Evolutionary conservation across 2,797 vertebrate species (phyloP).

Genomic region (Hydrolagus colliei): DNA sequence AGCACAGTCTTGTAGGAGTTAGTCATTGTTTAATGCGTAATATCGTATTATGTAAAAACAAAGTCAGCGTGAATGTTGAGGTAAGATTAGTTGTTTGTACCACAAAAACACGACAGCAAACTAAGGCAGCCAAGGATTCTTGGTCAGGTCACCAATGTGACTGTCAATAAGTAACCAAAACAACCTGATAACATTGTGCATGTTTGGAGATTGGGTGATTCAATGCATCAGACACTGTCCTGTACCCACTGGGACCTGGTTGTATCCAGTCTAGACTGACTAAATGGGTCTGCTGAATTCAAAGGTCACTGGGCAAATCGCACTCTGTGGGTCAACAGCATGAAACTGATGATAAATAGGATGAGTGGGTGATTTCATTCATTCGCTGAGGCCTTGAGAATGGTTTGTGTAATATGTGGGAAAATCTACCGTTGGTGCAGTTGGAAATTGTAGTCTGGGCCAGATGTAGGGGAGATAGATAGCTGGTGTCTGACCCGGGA

Average conservation of each 20-base stretch:
- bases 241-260: not conserved
- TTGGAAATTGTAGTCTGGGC: not conserved
- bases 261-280: not conserved
- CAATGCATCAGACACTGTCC: not conserved
- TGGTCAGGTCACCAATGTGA: slow-evolving; percentile 1
- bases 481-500: too few species aligned
- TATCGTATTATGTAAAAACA: not conserved
- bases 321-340: not conserved
- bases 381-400: not conserved
- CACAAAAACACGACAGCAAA: not conserved
- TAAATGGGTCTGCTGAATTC: not conserved
- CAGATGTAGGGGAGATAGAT: not conserved
- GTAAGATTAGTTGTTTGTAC: slow-evolving; percentile 26
- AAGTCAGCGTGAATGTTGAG: not conserved
- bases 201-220: not conserved
- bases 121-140: not conserved
- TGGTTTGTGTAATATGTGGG: not conserved
- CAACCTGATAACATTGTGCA: not conserved
- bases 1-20: not conserved
- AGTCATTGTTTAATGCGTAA: slow-evolving; percentile 19
- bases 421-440: not conserved
- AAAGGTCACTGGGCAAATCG: not conserved
- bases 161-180: not conserved
- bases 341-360: not conserved
- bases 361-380: not conserved